Conservation (phyloP, 2,113 vertebrate genomes). For the Tachuris rubrigastra region DNA sequence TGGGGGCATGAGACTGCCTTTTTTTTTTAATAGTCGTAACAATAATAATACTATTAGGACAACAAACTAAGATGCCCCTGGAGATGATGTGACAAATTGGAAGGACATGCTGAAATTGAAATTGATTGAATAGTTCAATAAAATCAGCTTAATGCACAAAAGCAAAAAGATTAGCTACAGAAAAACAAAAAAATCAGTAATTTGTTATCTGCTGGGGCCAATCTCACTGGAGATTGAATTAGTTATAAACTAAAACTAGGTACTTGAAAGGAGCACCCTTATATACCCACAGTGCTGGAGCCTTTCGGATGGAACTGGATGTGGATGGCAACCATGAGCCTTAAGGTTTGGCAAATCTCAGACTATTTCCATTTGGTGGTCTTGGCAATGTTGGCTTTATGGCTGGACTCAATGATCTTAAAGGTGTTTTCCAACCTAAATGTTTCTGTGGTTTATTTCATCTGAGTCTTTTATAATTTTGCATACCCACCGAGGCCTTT, state of each 20-base stretch:
- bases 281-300: neutral
- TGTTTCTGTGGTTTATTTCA: fast-evolving
- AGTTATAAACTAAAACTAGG: neutral
- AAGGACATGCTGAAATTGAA: slow-evolving; percentile 61
- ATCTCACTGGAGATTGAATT: slow-evolving; percentile 42
- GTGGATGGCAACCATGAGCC: neutral
- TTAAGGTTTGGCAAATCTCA: neutral
- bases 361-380: neutral
- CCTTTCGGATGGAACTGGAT: neutral
- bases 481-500: neutral
- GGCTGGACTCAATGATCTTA: neutral
- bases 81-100: slow-evolving; percentile 64
- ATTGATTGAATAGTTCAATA: slow-evolving; percentile 71
- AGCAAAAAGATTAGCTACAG: slow-evolving; percentile 49
- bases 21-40: neutral
- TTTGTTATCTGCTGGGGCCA: slow-evolving; percentile 41
- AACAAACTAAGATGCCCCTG: slow-evolving; percentile 45
- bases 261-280: neutral
- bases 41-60: slow-evolving; percentile 48
- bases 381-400: neutral
- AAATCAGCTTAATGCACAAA: slow-evolving; percentile 60
- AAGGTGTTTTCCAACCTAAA: neutral
- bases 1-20: neutral
- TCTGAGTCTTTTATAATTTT: neutral
- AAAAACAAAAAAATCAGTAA: slow-evolving; percentile 6